Percentiles rank a stretch among this genome's conserved stretches.
Evolutionary conservation across 2,113 vertebrate species (phyloP).

Genomic region (Meles meles): DNA sequence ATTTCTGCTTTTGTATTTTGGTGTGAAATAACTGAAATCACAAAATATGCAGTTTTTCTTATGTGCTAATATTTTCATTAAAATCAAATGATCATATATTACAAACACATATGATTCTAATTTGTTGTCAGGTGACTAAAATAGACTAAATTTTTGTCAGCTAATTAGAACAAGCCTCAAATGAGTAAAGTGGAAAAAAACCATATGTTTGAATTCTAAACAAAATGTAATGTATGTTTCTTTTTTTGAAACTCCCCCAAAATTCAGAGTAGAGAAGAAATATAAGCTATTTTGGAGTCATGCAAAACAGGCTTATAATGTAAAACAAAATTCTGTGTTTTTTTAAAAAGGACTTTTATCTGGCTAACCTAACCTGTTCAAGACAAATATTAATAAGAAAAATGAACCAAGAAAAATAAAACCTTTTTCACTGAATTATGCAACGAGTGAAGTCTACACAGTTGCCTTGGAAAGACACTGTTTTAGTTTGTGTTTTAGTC

Average conservation of each 20-base stretch:
- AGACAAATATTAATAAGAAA: neutral
- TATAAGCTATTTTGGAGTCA: neutral
- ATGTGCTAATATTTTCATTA: neutral
- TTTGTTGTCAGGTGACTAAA: neutral
- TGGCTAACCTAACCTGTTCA: neutral
- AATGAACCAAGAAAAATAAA: neutral
- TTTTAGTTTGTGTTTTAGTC: neutral
- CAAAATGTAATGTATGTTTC: neutral
- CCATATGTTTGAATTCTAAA: neutral
- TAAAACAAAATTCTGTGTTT: neutral
- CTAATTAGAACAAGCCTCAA: neutral
- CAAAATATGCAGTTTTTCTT: neutral
- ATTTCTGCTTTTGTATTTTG: neutral
- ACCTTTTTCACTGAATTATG: neutral
- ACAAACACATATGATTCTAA: neutral
- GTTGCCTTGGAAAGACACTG: neutral
- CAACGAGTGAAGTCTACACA: neutral
- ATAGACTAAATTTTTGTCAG: neutral
- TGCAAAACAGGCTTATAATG: neutral
- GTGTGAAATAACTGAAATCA: neutral
- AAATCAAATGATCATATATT: neutral
- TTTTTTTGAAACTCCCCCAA: neutral
- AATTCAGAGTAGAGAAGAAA: neutral
- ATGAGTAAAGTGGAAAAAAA: neutral
- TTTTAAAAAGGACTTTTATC: neutral